phyloP scores from a whole-genome alignment of 37 sponge, comb jelly and placozoan species.

The Aplysina aerophoba region DNA sequence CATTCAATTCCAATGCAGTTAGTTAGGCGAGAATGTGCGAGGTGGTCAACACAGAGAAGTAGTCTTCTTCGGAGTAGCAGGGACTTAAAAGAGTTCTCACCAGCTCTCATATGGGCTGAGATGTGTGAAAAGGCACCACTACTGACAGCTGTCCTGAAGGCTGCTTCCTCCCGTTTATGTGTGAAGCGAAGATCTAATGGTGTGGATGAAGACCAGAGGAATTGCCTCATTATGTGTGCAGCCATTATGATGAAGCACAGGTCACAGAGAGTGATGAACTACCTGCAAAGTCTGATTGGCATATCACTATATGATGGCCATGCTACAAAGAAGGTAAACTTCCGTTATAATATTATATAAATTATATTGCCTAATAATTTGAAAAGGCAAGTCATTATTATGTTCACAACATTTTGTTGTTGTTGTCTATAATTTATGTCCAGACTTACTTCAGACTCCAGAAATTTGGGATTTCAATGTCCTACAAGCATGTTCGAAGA shows the following conservation, averaged over 20 bases:
- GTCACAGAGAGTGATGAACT: not conserved
- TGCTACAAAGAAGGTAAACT: not conserved
- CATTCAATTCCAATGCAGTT: too few relatives aligned
- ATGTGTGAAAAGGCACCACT: not conserved
- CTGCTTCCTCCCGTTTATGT: not conserved
- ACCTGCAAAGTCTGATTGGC: not conserved
- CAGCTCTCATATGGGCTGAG: not conserved
- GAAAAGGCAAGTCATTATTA: too few relatives aligned
- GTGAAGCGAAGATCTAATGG: not conserved
- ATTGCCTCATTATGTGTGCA: not conserved
- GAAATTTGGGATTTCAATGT: not conserved
- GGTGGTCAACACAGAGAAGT: too few relatives aligned
- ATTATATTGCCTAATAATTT: not conserved
- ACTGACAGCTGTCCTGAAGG: not conserved
- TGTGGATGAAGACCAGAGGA: not conserved
- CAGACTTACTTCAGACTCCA: not conserved
- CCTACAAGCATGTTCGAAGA: not conserved
- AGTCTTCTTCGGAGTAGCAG: too few relatives aligned
- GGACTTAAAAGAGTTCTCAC: too few relatives aligned
- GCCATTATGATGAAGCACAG: not conserved
- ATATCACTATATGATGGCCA: not conserved
- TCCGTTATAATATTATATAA: not conserved
- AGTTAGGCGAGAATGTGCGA: too few relatives aligned
- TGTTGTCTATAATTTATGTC: too few relatives aligned
- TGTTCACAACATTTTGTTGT: too few relatives aligned